Base-by-base conservation (phyloP, 2,113 vertebrate genomes). In the Halcyon malimbica region DNA sequence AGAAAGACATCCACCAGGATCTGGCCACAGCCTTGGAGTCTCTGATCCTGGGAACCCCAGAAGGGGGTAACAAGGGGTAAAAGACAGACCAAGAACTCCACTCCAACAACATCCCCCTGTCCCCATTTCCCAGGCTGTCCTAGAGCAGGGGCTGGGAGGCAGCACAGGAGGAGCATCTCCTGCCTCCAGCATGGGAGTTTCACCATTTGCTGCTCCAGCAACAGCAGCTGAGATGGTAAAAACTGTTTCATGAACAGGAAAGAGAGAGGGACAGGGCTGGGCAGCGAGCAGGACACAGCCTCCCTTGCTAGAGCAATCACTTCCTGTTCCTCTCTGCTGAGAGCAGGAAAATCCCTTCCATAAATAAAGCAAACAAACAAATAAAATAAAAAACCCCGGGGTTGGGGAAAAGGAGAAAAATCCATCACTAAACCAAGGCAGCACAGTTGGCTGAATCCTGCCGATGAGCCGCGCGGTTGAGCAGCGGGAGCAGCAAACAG, bases 281-380 rank as follows among this genome's bases (percentile, higher is more conserved):
- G 54, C 83, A 83, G 85, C 7, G 4, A 83, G 57, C 0, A 0
- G 56, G 79, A 74, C 56, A 60, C 51, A 53, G 46, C 50, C 68
- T 83, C 39, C 42, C 91, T 84, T 15, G 29, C 48, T 57, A 29
- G 10, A 87, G 33, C 74, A 59, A 59, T 94, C 82, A 23, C 68
- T 94, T 96, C 79, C 92, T 9, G 0, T 86, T 68, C 83, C 60
- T 8, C 50, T 90, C 90, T 81, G 82, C 84, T 17, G 24, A 90
- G 70, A 91, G 50, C 54, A 41, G 76, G 88, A 96, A 93, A 95
- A 80, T 54, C 71, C 88, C 54, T 86, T 92, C 85, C 77, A 86
- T 46, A 96, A 96, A 87, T 76, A 91, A 95, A 92, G 67, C 51
- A 95, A 92, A 70, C 51, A 87, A 92, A 92, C 6, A 86, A 79